Evolutionary conservation across 2,888 invertebrate species (phyloP), one percentile per base, ranked within the genome.

Genomic region (Macrosoma leucophasiata): DNA sequence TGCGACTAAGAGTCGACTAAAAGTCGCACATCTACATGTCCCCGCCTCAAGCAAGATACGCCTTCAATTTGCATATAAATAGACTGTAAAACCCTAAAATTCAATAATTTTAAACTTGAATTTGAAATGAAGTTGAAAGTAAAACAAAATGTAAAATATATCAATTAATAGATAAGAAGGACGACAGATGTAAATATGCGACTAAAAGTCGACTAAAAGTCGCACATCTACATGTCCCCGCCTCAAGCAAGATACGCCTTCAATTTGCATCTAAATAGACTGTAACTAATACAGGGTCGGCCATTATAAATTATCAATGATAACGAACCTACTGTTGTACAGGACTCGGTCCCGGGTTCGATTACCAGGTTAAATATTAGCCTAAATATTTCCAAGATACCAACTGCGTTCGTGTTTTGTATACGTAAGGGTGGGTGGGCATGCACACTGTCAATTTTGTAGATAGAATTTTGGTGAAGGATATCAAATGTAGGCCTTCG

Each of bases 211-310:
- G 33, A 21, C 7, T 28, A 12, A 29, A 29, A 30, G 15, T 39
- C 37, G 37, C 37, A 9, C 26, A 41, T 41, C 19, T 29, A 24
- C 21, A 6, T 2, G 2, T 11, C 6, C 22, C 28, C 21, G 13
- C 27, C 22, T 28, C 13, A 24, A 33, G 37, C 29, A 34, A 26
- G 31, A 36, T 37, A 39, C 37, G 27, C 27, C 33, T 22, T 33
- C 41, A 45, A 45, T 45, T 45, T 40, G 40, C 36, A 40, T 45
- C 29, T 33, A 45, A 42, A 40, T 42, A 38, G 42, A 13, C 29
- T 20, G 33, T 28, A 21, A 26, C 28, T 26, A 28, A 27, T 27
- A 28, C 21, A 9, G 27, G 15, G 27, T 24, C 14, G 28, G 21
- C 25, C 25, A 23, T 34, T 24, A 29, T 20, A 20, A 36, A 32